Base-by-base conservation (phyloP, 2,888 invertebrate species). In the Polydesmus complanatus region DNA sequence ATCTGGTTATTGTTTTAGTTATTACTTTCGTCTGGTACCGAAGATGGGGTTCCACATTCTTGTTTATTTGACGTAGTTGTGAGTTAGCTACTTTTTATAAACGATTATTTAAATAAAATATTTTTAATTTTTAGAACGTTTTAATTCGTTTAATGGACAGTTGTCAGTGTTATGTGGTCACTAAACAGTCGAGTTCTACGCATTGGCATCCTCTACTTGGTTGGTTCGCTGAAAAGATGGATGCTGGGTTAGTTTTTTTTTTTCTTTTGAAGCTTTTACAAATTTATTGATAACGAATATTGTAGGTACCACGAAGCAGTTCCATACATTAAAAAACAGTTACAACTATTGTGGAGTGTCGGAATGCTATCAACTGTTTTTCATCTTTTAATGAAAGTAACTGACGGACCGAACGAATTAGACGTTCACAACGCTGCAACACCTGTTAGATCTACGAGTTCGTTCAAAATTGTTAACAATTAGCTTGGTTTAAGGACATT, bases 131-230 rank as follows among this genome's bases (percentile, higher is more conserved):
- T 59, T 74, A 94, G 91, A 80, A 85, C 68, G 88, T 93, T 18
- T 83, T 91, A 22, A 89, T 88, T 2, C 81, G 85, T 63, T 80
- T 97, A 68, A 75, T 97, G 66, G 88, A 92, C 74, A 86, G 85
- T 65, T 95, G 95, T 74, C 89, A 91, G 68, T 85, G 87, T 67
- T 91, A 92, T 69, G 92, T 94, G n/a, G 86, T 87, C 5, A 86
- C 84, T 68, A 94, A 94, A 73, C 72, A 73, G 63, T 89, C 92
- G 1, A 90, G 91, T 70, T 80, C 94, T 56, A 91, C 92, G 56
- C 92, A 95, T 74, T 98, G 96, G 96, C 96, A 98, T 75, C 96
- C 96, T 2, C 84, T 97, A 25, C 80, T 98, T 14, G 97, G 97
- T 49, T 97, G 96, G 94, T 94, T 95, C 72, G 82, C 85, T 0